Evolutionary conservation across 1,140 invertebrate species (phyloP), one percentile per base, ranked within the genome.

Genomic region (Papilio aristodemus): DNA sequence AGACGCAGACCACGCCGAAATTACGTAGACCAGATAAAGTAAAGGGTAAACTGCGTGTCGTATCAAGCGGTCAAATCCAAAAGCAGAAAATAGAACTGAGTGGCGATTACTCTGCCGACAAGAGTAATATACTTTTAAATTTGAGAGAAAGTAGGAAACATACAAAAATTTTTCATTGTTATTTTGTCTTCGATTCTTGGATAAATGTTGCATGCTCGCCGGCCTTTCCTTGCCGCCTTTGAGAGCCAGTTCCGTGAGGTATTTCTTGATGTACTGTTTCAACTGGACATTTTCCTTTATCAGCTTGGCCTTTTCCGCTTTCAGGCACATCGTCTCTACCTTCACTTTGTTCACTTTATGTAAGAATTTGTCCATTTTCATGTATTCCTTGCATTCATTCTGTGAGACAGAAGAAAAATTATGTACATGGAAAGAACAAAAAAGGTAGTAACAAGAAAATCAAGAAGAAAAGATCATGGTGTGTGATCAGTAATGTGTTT

Each of bases 221-320:
- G 91, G 91, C 25, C 90, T 71, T 7, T 81, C 80, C 32, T 83
- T 88, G 4, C 77, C 82, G 13, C 81, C 86, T 39, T 80, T 86
- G 0, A 92, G 73, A 1, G 91, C 91, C 37, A 91, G 68, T 25
- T 92, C 90, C 7, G 91, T 91, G 4, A 92, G 74, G 67, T 89
- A 91, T 46, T 82, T 83, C 78, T 91, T 92, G 58, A 92, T 87
- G 39, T 90, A 91, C 59, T 85, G 78, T 50, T 92, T 92, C n/a
- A 92, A 67, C 62, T 91, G 83, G 3, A 82, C 67, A 66, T 92
- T 92, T 69, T 92, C 91, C 71, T 83, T 86, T 0, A 75, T 60
- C 8, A 92, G 71, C 62, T 89, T 92, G 0, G 77, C 73, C 41
- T 91, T 87, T 39, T 92, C 91, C 7, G 83, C 77, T 73, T 75